Percentiles rank a stretch among this genome's conserved stretches.
phyloP scores from a whole-genome alignment of 1,140 invertebrate species.

The Trichonephila clavata region DNA sequence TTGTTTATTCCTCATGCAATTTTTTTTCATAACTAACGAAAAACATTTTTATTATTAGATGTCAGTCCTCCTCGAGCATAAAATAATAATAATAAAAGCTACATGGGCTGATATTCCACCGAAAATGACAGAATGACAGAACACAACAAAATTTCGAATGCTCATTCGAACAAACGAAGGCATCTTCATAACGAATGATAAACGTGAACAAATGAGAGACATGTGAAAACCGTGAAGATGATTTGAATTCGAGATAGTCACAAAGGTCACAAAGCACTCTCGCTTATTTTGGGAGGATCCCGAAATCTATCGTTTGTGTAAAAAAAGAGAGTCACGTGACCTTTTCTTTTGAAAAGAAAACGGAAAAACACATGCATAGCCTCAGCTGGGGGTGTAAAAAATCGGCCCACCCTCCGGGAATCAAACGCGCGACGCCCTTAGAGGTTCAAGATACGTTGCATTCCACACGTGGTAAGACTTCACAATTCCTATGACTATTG shows the following conservation, averaged over 20 bases:
- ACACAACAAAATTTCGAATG: background rate
- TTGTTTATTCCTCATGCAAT: background rate
- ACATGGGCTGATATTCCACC: background rate
- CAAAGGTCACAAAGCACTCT: conserved; percentile 4
- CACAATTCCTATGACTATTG: conserved; percentile 57
- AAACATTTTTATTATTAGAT: background rate
- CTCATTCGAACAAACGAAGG: conserved; percentile 10
- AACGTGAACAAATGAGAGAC: background rate
- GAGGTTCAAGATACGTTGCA: conserved; percentile 37
- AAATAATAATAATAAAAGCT: no score
- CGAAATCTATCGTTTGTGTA: conserved; percentile 24
- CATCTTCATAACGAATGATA: background rate
- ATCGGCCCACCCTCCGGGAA: conserved; percentile 64
- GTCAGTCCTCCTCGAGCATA: background rate
- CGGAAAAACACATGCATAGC: conserved; percentile 16
- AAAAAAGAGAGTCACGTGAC: conserved; percentile 36
- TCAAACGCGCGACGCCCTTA: conserved; percentile 51
- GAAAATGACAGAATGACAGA: conserved; percentile 15
- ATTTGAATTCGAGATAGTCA: conserved; percentile 17
- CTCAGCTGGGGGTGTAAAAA: conserved; percentile 58
- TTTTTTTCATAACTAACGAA: background rate
- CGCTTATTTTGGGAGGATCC: conserved; percentile 24
- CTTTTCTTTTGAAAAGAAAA: conserved; percentile 39
- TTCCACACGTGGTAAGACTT: background rate
- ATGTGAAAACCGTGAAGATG: background rate